Conservation (phyloP, 2,888 invertebrate genomes). For the Oegoconia quadripuncta region DNA sequence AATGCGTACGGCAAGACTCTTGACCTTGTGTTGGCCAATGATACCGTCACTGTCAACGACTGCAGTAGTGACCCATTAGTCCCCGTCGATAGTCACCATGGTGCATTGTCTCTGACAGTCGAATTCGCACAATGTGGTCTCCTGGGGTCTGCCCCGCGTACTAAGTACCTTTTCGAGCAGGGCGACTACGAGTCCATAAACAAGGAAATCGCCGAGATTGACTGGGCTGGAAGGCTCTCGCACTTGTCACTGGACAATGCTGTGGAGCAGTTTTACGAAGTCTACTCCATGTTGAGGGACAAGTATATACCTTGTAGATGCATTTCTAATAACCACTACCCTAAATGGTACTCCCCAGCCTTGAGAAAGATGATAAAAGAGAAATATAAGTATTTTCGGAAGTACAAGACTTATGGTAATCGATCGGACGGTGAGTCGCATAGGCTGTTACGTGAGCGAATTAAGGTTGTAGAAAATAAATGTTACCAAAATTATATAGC, state of each 20-base stretch:
- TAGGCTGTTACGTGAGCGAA: not conserved
- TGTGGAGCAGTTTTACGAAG: not conserved
- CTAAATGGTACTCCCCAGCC: too few species aligned
- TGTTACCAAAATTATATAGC: not conserved
- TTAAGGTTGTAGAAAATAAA: too few species aligned
- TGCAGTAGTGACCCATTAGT: not conserved
- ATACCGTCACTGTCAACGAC: not conserved
- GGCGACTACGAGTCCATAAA: not conserved
- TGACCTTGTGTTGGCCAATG: too few species aligned
- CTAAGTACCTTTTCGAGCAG: not conserved
- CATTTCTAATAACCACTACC: not conserved
- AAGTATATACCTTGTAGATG: not conserved
- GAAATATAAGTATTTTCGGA: not conserved
- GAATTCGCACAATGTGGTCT: not conserved
- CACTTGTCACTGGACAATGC: not conserved
- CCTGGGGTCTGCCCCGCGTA: not conserved
- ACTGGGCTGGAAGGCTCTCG: not conserved
- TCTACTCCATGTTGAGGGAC: not conserved
- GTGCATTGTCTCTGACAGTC: not conserved
- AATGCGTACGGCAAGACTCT: too few species aligned
- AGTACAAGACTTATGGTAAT: not conserved
- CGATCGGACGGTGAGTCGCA: not conserved
- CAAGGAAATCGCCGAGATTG: not conserved
- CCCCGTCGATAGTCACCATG: not conserved
- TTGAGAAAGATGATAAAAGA: not conserved